A percentile compares a stretch with the other conserved stretches of the same genome.
Evolutionary conservation across 2,888 invertebrate genomes (phyloP).

Genomic region (Nymphalis polychloros): DNA sequence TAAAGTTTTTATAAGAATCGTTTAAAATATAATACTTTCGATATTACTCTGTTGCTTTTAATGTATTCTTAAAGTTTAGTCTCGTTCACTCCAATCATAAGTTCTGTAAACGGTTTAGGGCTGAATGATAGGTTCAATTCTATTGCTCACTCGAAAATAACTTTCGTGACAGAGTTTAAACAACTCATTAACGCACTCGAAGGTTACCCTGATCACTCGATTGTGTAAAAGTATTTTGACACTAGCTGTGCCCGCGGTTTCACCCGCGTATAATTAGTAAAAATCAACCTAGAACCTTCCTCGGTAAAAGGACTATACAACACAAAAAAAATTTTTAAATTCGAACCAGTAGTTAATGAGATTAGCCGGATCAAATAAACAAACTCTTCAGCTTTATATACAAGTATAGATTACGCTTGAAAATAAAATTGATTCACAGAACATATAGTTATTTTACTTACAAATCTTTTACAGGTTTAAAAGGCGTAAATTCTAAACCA

Average conservation of each 20-base stretch:
- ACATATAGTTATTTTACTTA: background rate
- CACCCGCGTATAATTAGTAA: too few relatives aligned
- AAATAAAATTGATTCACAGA: slow-evolving; percentile 7
- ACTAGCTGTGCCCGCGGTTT: too few relatives aligned
- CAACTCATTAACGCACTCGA: slow-evolving; percentile 23
- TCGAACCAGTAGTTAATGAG: too few relatives aligned
- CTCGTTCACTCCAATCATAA: slow-evolving; percentile 7
- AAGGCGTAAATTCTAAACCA: too few relatives aligned
- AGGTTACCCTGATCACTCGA: slow-evolving; percentile 14
- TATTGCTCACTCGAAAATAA: slow-evolving; percentile 25
- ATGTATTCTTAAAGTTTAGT: background rate
- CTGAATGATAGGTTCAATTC: slow-evolving; percentile 25
- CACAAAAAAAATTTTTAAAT: too few relatives aligned
- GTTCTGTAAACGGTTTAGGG: slow-evolving; percentile 19
- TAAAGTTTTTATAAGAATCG: background rate
- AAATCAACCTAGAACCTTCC: too few relatives aligned
- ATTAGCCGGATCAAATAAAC: too few relatives aligned
- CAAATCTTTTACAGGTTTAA: too few relatives aligned
- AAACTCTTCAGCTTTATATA: too few relatives aligned
- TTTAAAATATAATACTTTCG: background rate
- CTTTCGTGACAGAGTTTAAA: slow-evolving; percentile 26
- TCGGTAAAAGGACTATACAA: too few relatives aligned
- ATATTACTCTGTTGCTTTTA: background rate
- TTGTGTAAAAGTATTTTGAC: slow-evolving; percentile 18
- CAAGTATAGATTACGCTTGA: too few relatives aligned